Base-by-base conservation (phyloP, 2,797 vertebrate species). In the Tenualosa thibaudeaui region DNA sequence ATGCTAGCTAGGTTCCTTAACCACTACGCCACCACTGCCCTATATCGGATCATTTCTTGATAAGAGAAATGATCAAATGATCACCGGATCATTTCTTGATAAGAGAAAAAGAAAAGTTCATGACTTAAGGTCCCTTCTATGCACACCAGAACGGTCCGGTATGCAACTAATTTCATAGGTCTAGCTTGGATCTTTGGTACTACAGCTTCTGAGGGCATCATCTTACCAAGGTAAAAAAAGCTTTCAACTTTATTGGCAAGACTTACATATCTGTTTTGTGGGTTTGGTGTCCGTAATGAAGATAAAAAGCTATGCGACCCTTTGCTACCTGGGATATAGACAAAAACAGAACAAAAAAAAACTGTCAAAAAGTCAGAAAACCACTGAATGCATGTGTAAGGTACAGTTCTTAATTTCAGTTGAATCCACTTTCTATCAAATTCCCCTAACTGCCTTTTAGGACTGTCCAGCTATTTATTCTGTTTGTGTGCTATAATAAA, bases 241-340 rank as follows among this genome's bases (percentile, higher is more conserved):
- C 17, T 17, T 71, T 71, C 26, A 31, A 40, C 37, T 31, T 40
- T 71, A 19, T 75, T 75, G 13, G 19, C 68, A 37, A 75, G 17
- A 75, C 68, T 75, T 75, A 75, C 68, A 40, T 17, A 17, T 43
- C 2, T 89, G 84, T 90, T 90, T 53, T 87, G 82, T 37, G 81
- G 40, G 56, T 46, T 19, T 17, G 43, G 58, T 5, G 84, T 84
- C 65, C 87, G 86, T 68, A 89, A 81, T 0, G 84, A 60, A 1
- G 89, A 87, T 62, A 89, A 82, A 49, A 86, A 85, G 37, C 31
- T 71, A 13, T 58, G 84, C 78, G 88, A 83, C 26, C 68, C 81
- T 40, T 89, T 60, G 81, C 86, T 68, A 84, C 91, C 94, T 95
- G 87, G 87, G 50, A 40, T 85, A 68, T 49, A 49, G 46, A 49